Base-by-base conservation (phyloP, 2,888 invertebrate species). In the Ennomos fuscantarius region DNA sequence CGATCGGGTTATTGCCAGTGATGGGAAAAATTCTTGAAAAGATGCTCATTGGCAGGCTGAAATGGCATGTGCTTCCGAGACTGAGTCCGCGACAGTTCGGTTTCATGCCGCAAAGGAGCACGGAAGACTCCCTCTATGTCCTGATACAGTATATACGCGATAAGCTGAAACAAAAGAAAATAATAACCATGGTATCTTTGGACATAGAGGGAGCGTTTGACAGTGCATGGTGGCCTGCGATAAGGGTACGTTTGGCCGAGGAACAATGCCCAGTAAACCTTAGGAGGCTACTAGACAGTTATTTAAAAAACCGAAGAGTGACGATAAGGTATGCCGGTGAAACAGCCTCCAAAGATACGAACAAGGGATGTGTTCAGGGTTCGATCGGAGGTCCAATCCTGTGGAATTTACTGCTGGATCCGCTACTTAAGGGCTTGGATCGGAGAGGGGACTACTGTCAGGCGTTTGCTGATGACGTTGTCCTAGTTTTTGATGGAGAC, bases 171-270 rank as follows among this genome's bases (percentile, higher is more conserved):
- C 24, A 2, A 3, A 24, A 24, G 3, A 24, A 3, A 24, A 1
- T 24, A 2, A 24, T 24, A 24, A 24, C 24, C 2, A 24, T 24
- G 24, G 3, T 24, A 24, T 24, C 24, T 2, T 3, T 24, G 24
- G 24, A 24, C 24, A 24, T 24, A 24, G 24, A 24, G 24, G 24
- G 24, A 24, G 24, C 24, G 3, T 24, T 24, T 24, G 24, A 41
- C 10, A 41, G 15, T 15, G 41, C 42, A 24, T 42, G 42, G 42
- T 42, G 42, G 42, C 42, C 35, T 8, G 45, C 45, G 6, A 36
- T 45, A 3, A 35, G 13, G 35, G 15, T 36, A 13, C 8, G 45
- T 15, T 10, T 45, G 45, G 45, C 45, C 10, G 45, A 45, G 35
- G 35, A 45, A 36, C 6, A 15, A 15, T 45, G 36, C 9, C 45